Base-by-base conservation (phyloP, 2,113 vertebrate genomes). In the Hypocryptadius cinnamomeus region DNA sequence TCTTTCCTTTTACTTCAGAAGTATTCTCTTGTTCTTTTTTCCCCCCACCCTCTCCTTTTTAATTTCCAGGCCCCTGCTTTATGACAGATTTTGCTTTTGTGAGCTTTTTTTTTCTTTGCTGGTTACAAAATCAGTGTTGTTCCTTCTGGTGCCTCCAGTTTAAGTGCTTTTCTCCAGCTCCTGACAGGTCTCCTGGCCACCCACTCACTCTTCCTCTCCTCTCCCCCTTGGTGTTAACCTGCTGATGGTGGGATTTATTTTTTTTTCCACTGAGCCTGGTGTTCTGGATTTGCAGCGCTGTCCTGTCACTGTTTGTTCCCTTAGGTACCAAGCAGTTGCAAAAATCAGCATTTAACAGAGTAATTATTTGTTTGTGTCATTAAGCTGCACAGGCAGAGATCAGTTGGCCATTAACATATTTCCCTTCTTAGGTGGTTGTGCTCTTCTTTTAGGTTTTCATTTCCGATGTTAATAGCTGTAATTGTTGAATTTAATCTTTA, bases 301-400 rank as follows among this genome's bases (percentile, higher is more conserved):
- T 96, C 92, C 91, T 77, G 5, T 92, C 91, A 48, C 90, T 83
- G 57, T 97, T 97, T 95, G 93, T 93, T 96, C 94, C 94, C 94
- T 92, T 94, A 97, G 96, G 97, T 96, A 94, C 96, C 95, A 91
- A 57, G 65, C 89, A 85, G 54, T 90, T 85, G 77, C 64, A 84
- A 85, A 91, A 83, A 87, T 83, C 88, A 82, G 37, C 42, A 31
- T 92, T 90, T 95, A 87, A 78, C 89, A 79, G 93, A 87, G 82
- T 69, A 91, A 70, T 81, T 79, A 84, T 87, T 70, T 61, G 42
- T 33, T 61, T 18, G 11, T 88, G 40, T 48, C 73, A 18, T 53
- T 84, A 85, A 31, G 53, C 72, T 15, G 6, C 42, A 12, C 48
- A 10, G 72, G 40, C 77, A 74, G 39, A 19, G 44, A 54, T 91